Evolutionary conservation across 2,888 invertebrate species (phyloP), one percentile per base, ranked within the genome.

Genomic region (Acanthococcus lagerstroemiae): DNA sequence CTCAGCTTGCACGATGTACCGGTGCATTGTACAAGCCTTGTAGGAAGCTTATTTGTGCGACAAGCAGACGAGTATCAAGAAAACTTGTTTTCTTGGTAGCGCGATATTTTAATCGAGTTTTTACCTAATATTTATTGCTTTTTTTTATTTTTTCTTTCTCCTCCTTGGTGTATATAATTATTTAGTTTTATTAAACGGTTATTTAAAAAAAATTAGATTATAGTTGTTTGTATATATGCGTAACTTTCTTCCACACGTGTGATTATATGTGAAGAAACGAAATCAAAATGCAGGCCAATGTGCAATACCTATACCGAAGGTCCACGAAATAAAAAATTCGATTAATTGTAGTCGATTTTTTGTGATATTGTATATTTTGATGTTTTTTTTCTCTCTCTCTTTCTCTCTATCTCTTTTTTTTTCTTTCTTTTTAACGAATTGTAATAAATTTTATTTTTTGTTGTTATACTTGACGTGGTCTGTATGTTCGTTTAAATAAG

Each of bases 331-430:
- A 52, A 52, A 54, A 52, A 30, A 63, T 21, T 54, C 63, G 52
- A 54, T 52, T 52, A 63, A 52, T 52, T 63, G 27, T 63, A 63
- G 54, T 63, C 63, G 63, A 63, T 22, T 52, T 54, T 63, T 63
- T 63, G 63, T 63, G 63, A 63, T 63, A 63, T 63, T 63, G 63
- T 63, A 63, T 63, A 63, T 52, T 54, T 27, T 26, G 25, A 26
- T 55, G n/a, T 15, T n/a, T 55, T 52, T 52, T 52, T 48, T 58
- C 46, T 46, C 27, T n/a, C n/a, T n/a, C n/a, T n/a, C n/a, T n/a
- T n/a, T n/a, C n/a, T n/a, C n/a, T 24, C 4, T 21, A 57, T 50
- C n/a, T 45, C 17, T 58, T 46, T 37, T 12, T 58, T 58, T 25
- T 22, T 58, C 19, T 45, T 50, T 50, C 44, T 58, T 48, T 26